Conservation (phyloP, 2,113 vertebrate species). For the Oncorhynchus clarkii region DNA sequence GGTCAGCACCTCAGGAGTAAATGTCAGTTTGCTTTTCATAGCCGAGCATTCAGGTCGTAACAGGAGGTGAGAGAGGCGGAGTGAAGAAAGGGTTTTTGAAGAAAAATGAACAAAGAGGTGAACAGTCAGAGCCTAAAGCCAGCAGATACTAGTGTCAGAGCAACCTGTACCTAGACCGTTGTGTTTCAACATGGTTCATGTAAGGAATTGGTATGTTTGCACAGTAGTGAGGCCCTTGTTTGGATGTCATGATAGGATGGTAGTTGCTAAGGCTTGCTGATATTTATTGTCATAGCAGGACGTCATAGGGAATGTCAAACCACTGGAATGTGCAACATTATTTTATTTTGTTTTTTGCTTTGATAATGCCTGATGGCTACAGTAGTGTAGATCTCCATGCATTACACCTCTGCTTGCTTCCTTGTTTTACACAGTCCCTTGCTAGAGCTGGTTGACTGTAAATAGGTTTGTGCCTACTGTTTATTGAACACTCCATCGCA, state of each 20-base stretch:
- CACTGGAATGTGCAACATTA: too few species aligned
- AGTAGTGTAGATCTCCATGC: background rate
- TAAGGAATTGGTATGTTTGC: slow-evolving; percentile 26
- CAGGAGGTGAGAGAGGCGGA: too few species aligned
- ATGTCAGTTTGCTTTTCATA: too few species aligned
- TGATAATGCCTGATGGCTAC: background rate
- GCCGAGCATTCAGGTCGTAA: too few species aligned
- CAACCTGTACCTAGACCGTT: slow-evolving; percentile 39
- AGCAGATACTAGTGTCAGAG: slow-evolving; percentile 11
- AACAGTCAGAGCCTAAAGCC: background rate
- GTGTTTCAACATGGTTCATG: slow-evolving; percentile 38
- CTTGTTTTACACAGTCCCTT: background rate
- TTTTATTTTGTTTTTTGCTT: too few species aligned
- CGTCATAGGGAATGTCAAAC: too few species aligned
- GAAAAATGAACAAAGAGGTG: slow-evolving; percentile 24
- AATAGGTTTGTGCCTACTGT: background rate
- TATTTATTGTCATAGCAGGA: too few species aligned
- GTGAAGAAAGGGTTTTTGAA: too few species aligned
- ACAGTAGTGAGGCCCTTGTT: slow-evolving; percentile 16
- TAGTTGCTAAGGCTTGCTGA: too few species aligned
- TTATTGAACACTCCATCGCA: background rate
- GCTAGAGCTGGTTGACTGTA: background rate
- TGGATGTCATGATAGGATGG: too few species aligned
- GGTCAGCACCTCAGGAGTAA: too few species aligned
- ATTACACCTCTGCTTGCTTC: background rate